A percentile compares a stretch with the other conserved stretches of the same genome.
phyloP scores from a whole-genome alignment of 2,797 vertebrate species.

The Bovichtus diacanthus region DNA sequence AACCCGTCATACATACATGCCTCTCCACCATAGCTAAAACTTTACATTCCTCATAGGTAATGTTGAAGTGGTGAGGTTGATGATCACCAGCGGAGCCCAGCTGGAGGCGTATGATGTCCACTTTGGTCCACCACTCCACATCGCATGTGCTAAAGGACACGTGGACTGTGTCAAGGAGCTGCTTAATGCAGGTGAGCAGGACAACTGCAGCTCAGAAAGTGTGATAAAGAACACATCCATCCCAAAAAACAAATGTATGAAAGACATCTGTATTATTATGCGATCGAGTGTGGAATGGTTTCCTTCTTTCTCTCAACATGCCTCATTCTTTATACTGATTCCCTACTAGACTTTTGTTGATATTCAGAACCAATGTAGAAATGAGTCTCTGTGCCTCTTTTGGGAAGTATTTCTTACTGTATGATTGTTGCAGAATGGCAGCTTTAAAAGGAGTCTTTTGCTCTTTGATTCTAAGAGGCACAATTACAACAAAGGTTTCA shows the following conservation, averaged over 20 bases:
- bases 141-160: slow-evolving; percentile 90
- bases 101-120: slow-evolving; percentile 93
- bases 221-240: not conserved
- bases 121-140: slow-evolving; percentile 92
- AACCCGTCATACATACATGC: no score
- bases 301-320: not conserved
- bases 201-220: not conserved
- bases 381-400: no score
- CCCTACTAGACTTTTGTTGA: no score
- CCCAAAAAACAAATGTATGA: no score
- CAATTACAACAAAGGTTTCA: no score
- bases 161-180: slow-evolving; percentile 88
- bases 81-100: slow-evolving; percentile 89
- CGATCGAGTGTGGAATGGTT: not conserved
- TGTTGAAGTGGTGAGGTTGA: slow-evolving; percentile 87
- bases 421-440: not conserved
- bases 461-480: no score
- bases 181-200: slow-evolving; percentile 88
- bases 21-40: no score
- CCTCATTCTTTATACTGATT: not conserved
- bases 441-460: not conserved
- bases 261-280: not conserved
- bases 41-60: slow-evolving; percentile 82
- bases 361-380: no score
- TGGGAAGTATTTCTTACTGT: not conserved